phyloP scores from a whole-genome alignment of 2,888 invertebrate genomes.

The Bembecia ichneumoniformis region DNA sequence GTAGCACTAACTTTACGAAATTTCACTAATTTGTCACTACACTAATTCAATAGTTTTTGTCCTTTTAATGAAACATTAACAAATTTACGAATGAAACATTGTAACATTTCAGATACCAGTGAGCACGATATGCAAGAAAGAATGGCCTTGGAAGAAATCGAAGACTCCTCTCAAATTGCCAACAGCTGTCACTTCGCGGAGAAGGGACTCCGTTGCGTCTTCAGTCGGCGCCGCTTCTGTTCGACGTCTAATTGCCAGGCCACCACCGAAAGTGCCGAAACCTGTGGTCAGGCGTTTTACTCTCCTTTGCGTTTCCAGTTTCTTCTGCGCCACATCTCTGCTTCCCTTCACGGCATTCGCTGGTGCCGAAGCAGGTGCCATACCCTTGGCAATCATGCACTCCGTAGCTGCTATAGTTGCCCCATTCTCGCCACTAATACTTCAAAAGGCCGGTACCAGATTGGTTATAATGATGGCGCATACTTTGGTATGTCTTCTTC shows the following conservation, averaged over 20 bases:
- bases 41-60: too few relatives aligned
- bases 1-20: too few relatives aligned
- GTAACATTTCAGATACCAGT: conserved; percentile 45
- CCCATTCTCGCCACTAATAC: conserved; percentile 54
- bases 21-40: too few relatives aligned
- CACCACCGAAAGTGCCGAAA: conserved; percentile 62
- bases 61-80: too few relatives aligned
- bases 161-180: conserved; percentile 32
- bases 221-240: conserved; percentile 85
- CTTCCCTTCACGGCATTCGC: conserved; percentile 71
- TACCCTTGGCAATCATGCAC: conserved; percentile 75
- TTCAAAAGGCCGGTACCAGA: conserved; percentile 54
- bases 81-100: too few relatives aligned
- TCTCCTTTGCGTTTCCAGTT: conserved; percentile 72
- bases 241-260: conserved; percentile 76
- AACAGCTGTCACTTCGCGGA: conserved; percentile 36
- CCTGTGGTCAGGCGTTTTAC: conserved; percentile 61
- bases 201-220: conserved; percentile 79
- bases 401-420: conserved; percentile 73
- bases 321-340: conserved; percentile 76
- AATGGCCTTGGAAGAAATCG: conserved; percentile 63
- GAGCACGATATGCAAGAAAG: conserved; percentile 56
- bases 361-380: conserved; percentile 72
- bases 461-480: conserved; percentile 63
- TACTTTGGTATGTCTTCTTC: conserved; percentile 69